Evolutionary conservation across 2,113 vertebrate genomes (phyloP).

Genomic region (Octodon degus): DNA sequence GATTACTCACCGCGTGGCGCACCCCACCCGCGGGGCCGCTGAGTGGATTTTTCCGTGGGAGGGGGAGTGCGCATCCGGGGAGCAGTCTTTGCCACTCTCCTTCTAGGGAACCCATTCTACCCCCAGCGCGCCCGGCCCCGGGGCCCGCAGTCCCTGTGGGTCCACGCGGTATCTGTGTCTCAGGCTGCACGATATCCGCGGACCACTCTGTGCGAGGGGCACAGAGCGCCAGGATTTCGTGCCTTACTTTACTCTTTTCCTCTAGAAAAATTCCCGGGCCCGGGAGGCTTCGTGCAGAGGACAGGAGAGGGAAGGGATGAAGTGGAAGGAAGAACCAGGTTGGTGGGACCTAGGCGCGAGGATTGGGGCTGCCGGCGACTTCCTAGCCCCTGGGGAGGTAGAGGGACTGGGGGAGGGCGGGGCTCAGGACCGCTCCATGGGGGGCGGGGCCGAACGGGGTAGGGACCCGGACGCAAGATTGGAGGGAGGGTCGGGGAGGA

Average conservation of each 20-base stretch:
- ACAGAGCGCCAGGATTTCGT: neutral
- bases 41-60: conserved; percentile 80
- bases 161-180: neutral
- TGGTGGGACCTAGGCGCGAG: neutral
- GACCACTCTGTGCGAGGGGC: neutral
- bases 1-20: conserved; percentile 81
- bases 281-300: neutral
- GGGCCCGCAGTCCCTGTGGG: neutral
- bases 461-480: neutral
- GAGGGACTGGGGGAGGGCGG: neutral
- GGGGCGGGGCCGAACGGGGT: conserved; percentile 5
- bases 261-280: neutral
- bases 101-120: neutral
- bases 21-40: conserved; percentile 80
- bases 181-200: neutral
- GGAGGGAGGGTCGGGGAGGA: neutral
- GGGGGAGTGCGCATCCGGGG: neutral
- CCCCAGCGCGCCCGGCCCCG: neutral
- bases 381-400: neutral
- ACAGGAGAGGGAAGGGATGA: conserved; percentile 10
- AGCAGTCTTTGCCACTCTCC: neutral
- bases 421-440: conserved; percentile 24
- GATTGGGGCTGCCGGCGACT: neutral
- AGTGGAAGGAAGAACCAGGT: neutral
- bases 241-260: conserved; percentile 39